Evolutionary conservation across 2,888 invertebrate genomes (phyloP).

Genomic region (Beris morrisii): DNA sequence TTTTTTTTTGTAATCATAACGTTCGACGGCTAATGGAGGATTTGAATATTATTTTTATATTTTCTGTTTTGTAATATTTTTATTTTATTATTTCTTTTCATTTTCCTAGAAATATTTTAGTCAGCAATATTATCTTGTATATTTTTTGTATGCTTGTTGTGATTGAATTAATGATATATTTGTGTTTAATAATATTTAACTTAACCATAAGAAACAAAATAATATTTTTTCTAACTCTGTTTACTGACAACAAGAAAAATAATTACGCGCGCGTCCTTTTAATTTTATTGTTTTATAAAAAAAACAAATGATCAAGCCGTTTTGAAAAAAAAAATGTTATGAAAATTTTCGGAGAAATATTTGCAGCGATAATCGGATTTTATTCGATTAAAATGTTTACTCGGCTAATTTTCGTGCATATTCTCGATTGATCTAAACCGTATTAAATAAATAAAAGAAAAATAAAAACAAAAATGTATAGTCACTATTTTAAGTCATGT

Average conservation of each 20-base stretch:
- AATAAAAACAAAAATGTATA: constrained; percentile 54
- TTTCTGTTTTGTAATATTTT: constrained; percentile 21
- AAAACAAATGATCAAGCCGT: not conserved
- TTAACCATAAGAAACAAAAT: constrained; percentile 20
- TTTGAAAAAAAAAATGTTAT: not conserved
- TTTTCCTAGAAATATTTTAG: constrained; percentile 25
- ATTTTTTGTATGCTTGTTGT: constrained; percentile 47
- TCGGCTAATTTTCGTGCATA: constrained; percentile 17
- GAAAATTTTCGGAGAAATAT: constrained; percentile 27
- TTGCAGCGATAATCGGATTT: constrained; percentile 29
- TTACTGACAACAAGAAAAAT: constrained; percentile 13
- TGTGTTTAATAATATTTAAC: constrained; percentile 34
- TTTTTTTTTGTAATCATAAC: constrained; percentile 16
- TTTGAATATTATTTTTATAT: constrained; percentile 43
- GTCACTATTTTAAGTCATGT: constrained; percentile 56
- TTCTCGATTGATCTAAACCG: not conserved
- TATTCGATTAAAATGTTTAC: constrained; percentile 23
- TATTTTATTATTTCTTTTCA: constrained; percentile 5
- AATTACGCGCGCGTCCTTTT: constrained; percentile 32
- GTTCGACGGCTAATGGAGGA: constrained; percentile 56
- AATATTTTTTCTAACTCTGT: not conserved
- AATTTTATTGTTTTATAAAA: constrained; percentile 26
- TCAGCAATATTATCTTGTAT: constrained; percentile 31
- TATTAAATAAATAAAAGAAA: constrained; percentile 39
- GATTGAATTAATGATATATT: constrained; percentile 43